Conservation (phyloP, 2,888 invertebrate species). For the Apotomis turbidana region DNA sequence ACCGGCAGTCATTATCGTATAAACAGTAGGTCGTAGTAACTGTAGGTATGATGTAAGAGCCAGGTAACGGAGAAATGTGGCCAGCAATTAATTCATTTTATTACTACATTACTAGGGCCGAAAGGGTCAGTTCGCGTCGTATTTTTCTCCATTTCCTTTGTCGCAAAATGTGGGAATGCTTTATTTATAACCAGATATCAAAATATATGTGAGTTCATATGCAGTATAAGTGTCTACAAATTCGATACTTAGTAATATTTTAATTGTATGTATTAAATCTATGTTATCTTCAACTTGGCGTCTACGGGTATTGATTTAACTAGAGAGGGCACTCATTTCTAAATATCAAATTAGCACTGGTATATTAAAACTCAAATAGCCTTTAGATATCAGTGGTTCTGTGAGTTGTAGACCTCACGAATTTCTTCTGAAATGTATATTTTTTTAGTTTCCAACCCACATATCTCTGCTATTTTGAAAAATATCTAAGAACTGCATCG, state of each 20-base stretch:
- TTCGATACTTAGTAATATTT: background rate
- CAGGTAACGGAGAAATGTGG: background rate
- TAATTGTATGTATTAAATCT: background rate
- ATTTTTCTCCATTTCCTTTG: background rate
- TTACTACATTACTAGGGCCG: slow-evolving; percentile 14
- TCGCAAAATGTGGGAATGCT: background rate
- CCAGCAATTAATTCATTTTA: slow-evolving; percentile 21
- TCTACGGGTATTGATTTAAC: slow-evolving; percentile 17
- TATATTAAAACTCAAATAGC: background rate
- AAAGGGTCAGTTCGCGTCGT: slow-evolving; percentile 11
- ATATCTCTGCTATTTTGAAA: too few species aligned
- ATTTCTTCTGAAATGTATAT: too few species aligned
- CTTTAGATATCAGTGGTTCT: too few species aligned
- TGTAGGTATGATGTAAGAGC: slow-evolving; percentile 2
- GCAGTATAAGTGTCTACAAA: too few species aligned
- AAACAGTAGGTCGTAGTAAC: background rate
- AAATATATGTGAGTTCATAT: too few species aligned
- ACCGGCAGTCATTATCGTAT: background rate
- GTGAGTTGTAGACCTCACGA: too few species aligned
- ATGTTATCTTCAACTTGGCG: background rate
- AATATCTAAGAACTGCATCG: too few species aligned
- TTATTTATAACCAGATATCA: background rate
- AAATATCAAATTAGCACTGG: background rate
- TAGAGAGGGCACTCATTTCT: background rate
- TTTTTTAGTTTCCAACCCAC: too few species aligned